phyloP scores from a whole-genome alignment of 2,113 vertebrate genomes.

The Carettochelys insculpta region DNA sequence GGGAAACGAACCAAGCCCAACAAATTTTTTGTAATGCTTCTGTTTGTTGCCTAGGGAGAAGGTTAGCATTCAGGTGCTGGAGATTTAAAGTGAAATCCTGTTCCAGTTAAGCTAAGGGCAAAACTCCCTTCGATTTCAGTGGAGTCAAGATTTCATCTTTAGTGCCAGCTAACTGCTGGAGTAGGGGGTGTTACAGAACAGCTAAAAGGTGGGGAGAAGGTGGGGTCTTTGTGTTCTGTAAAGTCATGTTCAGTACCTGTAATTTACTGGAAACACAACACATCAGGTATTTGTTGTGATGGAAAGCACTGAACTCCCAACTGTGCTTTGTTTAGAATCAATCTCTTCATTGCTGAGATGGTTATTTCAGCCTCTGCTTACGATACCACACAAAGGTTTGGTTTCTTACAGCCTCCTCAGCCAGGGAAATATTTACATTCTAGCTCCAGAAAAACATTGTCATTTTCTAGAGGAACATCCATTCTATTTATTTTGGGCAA shows the following conservation, averaged over 20 bases:
- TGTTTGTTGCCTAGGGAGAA: not conserved
- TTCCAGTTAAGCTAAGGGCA: not conserved
- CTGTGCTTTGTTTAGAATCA: not conserved
- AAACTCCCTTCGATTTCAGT: not conserved
- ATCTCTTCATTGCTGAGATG: not conserved
- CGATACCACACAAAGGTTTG: not conserved
- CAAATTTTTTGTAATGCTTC: not conserved
- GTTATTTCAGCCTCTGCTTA: not conserved
- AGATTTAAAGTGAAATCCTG: not conserved
- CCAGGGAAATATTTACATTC: slow-evolving; percentile 1
- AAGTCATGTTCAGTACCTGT: not conserved
- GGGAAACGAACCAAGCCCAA: not conserved
- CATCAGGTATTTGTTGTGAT: slow-evolving; percentile 1
- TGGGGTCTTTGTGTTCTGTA: slow-evolving; percentile 4
- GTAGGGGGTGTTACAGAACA: not conserved
- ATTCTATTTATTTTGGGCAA: not conserved
- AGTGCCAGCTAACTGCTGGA: slow-evolving; percentile 20
- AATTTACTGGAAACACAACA: not conserved
- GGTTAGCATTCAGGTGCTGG: not conserved
- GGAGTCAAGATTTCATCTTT: not conserved
- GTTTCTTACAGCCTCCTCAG: not conserved
- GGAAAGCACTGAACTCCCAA: not conserved
- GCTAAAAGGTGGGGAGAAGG: not conserved
- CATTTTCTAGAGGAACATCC: not conserved
- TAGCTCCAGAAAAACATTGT: slow-evolving; percentile 1